Evolutionary conservation across 2,888 invertebrate species (phyloP).

Genomic region (Keiferia lycopersicella): DNA sequence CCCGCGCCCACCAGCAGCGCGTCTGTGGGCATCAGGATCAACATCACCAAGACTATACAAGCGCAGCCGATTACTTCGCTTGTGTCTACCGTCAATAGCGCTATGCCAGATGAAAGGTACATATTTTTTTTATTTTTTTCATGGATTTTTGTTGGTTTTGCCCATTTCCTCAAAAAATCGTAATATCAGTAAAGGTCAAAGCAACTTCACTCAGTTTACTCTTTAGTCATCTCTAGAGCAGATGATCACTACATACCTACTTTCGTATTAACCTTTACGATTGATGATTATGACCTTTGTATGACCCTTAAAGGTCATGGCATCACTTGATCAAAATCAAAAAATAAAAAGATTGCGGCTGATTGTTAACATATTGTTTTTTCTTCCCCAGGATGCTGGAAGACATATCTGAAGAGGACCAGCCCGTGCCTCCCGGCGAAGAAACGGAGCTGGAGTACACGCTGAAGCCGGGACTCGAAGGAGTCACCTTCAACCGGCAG

Average conservation of each 20-base stretch:
- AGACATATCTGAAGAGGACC: constrained; percentile 66
- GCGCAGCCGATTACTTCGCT: constrained; percentile 28
- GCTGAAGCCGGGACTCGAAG: constrained; percentile 84
- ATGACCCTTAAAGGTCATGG: no score
- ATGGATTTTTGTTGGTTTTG: no score
- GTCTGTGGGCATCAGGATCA: constrained; percentile 87
- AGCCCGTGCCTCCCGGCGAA: constrained; percentile 83
- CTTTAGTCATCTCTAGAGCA: no score
- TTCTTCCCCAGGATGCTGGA: constrained; percentile 41
- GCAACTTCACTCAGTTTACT: no score
- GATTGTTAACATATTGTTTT: background rate
- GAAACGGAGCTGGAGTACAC: constrained; percentile 76
- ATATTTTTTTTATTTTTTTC: no score
- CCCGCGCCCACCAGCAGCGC: constrained; percentile 57
- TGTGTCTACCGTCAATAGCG: background rate
- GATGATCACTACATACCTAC: no score
- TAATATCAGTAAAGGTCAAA: no score
- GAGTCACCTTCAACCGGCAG: constrained; percentile 85
- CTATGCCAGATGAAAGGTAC: background rate
- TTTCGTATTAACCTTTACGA: no score
- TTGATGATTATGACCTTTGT: no score
- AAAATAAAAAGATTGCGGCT: no score
- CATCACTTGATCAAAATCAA: no score
- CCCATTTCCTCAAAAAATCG: no score
- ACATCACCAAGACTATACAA: constrained; percentile 86